These are phyloP conservation scores for Incurvaria masculella DNA, from an alignment of 2,888 invertebrate genomes.

Conservation along the genomic window DNA sequence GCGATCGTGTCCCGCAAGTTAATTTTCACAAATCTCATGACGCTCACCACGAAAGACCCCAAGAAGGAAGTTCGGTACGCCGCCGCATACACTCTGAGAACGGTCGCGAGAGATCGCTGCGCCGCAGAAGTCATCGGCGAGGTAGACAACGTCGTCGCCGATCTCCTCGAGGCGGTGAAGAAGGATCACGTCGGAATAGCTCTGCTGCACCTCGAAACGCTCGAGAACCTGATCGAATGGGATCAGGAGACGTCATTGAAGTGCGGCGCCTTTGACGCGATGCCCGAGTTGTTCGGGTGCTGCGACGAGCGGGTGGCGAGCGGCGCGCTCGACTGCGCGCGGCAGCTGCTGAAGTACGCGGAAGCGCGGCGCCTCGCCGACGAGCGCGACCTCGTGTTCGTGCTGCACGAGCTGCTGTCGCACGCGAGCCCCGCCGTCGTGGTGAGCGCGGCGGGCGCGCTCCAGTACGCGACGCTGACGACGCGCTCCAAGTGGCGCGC, in stretches of 20 bases:
- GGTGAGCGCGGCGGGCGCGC: conserved; percentile 31
- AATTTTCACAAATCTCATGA: conserved; percentile 31
- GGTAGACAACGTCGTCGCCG: conserved; percentile 29
- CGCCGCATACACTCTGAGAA: conserved; percentile 32
- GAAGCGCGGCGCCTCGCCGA: conserved; percentile 37
- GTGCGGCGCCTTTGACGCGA: conserved; percentile 37
- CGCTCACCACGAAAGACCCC: conserved; percentile 29
- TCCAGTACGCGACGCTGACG: conserved; percentile 36
- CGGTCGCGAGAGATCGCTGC: conserved; percentile 30
- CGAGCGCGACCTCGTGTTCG: conserved; percentile 30
- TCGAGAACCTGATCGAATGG: conserved; percentile 33
- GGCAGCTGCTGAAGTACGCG: conserved; percentile 38
- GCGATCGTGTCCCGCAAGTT: conserved; percentile 28
- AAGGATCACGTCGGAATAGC: conserved; percentile 38
- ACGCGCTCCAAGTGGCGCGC: conserved; percentile 42
- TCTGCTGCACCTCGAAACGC: conserved; percentile 31
- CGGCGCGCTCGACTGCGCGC: conserved; percentile 37
- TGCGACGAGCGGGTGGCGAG: conserved; percentile 24
- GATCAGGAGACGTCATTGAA: conserved; percentile 31
- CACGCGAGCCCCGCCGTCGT: conserved; percentile 24
- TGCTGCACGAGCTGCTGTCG: conserved; percentile 22
- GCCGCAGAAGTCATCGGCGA: conserved; percentile 26
- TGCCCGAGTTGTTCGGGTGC: conserved; percentile 28
- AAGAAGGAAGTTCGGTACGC: conserved; percentile 39
- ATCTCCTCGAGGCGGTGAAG: conserved; percentile 36